Conservation (phyloP, 2,888 invertebrate species). For the Chalcosyrphus nemorum region DNA sequence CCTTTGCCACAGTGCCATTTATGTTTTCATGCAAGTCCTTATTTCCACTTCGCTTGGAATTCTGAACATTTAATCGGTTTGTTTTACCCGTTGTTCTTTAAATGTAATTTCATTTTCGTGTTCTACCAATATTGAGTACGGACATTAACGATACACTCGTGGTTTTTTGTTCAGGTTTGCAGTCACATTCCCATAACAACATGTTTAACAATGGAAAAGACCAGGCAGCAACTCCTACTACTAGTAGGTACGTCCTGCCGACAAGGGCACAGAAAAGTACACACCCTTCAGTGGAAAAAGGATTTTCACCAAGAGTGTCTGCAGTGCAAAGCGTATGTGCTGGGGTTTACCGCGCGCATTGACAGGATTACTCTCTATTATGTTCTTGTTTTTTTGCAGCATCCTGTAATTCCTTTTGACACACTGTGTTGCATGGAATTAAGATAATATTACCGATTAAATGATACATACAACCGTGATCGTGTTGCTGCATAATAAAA, state of each 20-base stretch:
- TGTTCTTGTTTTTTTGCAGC: slow-evolving; percentile 23
- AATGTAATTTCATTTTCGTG: slow-evolving; percentile 68
- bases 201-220: slow-evolving; percentile 55
- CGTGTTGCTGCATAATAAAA: slow-evolving; percentile 54
- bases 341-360: slow-evolving; percentile 41
- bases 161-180: slow-evolving; percentile 29
- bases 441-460: slow-evolving; percentile 72
- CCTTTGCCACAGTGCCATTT: slow-evolving; percentile 13
- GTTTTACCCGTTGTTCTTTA: slow-evolving; percentile 48
- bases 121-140: slow-evolving; percentile 47
- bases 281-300: slow-evolving; percentile 14
- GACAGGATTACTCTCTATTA: slow-evolving; percentile 45
- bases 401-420: slow-evolving; percentile 55
- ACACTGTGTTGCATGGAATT: slow-evolving; percentile 63
- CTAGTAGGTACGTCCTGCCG: slow-evolving; percentile 12
- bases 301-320: slow-evolving; percentile 38
- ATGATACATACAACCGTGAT: slow-evolving; percentile 46
- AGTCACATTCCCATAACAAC: slow-evolving; percentile 33
- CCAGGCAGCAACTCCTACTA: not conserved
- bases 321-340: slow-evolving; percentile 43
- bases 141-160: slow-evolving; percentile 28
- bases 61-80: slow-evolving; percentile 44
- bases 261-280: slow-evolving; percentile 14
- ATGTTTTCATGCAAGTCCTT: not conserved
- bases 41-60: slow-evolving; percentile 38